Conservation (phyloP, 2,797 vertebrate species). For the Sebastiscus tertius region DNA sequence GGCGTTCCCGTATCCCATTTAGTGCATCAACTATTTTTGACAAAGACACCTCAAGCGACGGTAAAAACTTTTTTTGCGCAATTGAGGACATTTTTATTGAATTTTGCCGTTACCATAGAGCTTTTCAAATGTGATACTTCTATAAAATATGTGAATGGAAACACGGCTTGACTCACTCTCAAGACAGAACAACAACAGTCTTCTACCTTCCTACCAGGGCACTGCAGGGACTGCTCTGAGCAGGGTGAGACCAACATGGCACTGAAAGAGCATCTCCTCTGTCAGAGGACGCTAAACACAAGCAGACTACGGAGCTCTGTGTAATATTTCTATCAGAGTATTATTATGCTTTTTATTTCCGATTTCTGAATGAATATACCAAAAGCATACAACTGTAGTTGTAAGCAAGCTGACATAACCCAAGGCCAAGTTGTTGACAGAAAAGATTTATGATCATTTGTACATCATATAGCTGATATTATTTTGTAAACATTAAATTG, state of each 20-base stretch:
- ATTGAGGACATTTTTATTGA: too few species aligned
- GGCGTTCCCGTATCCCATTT: neutral
- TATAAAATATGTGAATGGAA: too few species aligned
- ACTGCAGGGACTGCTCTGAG: neutral
- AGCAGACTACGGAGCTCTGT: neutral
- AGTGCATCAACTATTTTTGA: too few species aligned
- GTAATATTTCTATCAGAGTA: neutral
- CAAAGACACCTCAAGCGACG: neutral
- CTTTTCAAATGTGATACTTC: neutral
- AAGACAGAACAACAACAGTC: neutral
- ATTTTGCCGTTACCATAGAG: neutral
- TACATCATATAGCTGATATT: neutral
- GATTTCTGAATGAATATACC: neutral
- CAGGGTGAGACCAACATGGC: neutral
- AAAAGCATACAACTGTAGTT: neutral
- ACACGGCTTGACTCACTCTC: neutral
- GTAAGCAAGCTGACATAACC: neutral
- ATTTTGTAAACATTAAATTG: conserved; percentile 12
- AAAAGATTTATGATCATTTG: neutral
- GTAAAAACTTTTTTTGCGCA: neutral
- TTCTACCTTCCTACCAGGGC: neutral
- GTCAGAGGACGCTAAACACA: neutral
- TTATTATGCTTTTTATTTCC: neutral
- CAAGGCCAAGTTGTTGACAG: neutral
- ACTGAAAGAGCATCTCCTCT: neutral